phyloP scores from a whole-genome alignment of 2,888 invertebrate species.

The Chrysina gloriosa region DNA sequence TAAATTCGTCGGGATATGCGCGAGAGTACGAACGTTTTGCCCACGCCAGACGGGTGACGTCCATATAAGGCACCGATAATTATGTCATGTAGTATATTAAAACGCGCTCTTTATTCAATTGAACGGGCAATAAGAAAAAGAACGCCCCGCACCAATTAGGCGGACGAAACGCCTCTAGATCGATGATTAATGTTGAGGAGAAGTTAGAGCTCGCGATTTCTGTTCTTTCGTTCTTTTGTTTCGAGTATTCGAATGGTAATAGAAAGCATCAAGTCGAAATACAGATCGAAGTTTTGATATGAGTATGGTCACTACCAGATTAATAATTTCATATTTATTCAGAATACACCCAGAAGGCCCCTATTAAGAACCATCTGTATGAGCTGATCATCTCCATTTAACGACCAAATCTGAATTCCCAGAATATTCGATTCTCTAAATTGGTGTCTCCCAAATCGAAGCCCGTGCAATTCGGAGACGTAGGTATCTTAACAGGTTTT shows the following conservation, averaged over 20 bases:
- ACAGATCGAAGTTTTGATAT: too few species aligned
- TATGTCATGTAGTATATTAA: conserved; percentile 38
- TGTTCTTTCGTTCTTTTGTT: background rate
- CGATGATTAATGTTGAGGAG: background rate
- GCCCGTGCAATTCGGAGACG: too few species aligned
- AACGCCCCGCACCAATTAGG: background rate
- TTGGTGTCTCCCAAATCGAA: too few species aligned
- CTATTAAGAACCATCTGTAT: too few species aligned
- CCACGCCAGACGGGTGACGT: conserved; percentile 12
- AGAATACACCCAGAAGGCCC: too few species aligned
- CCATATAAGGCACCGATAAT: conserved; percentile 31
- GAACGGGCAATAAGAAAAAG: background rate
- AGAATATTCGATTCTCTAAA: too few species aligned
- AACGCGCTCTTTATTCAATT: conserved; percentile 20
- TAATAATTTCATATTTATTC: too few species aligned
- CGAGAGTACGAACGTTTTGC: conserved; percentile 6
- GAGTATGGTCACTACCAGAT: too few species aligned
- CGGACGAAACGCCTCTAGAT: background rate
- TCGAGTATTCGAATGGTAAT: background rate
- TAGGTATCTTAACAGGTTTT: too few species aligned
- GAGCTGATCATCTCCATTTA: too few species aligned
- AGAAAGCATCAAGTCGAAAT: background rate
- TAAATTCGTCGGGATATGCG: background rate
- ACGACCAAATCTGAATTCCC: too few species aligned
- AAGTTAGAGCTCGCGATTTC: background rate